Base-by-base conservation (phyloP, 1,140 invertebrate genomes). In the Hermatobates lingyangjiaoensis region DNA sequence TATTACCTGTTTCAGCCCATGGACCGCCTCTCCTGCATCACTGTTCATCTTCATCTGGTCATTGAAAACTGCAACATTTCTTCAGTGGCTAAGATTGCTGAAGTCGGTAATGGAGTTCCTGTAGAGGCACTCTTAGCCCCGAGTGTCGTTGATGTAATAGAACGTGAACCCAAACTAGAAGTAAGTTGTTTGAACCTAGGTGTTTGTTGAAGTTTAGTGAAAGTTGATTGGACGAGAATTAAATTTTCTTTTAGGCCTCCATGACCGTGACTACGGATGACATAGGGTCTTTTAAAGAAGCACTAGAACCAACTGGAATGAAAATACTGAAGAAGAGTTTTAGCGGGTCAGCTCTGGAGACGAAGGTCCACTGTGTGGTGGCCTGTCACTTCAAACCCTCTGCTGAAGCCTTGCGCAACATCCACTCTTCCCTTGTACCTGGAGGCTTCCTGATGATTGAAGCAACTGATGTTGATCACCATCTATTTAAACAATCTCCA, bases 21-120 rank as follows among this genome's bases (percentile, higher is more conserved):
- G 15, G 1, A 20, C 21, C 0, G 72, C 78, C 50, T 80, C 80
- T 2, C 61, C n/a, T n/a, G n/a, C n/a, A n/a, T 86, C 1, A 73
- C 72, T 2, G 71, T 76, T 21, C 62, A 74, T n/a, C 57, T 83
- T 5, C 81, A 93, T 59, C 64, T 84, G 21, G 77, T 81, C 0
- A 62, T 82, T 15, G 89, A 94, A 67, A 96, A 95, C 62, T 74
- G 70, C n/a, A 63, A 72, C 21, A 69, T 69, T n/a, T 72, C 76
- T 0, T 60, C 78, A 0, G 83, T 82, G 58, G 61, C 93, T 2
- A 88, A 85, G 60, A 69, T 81, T n/a, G 68, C 77, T 3, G 91
- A 96, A 70, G 67, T 83, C 18, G 72, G 72, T 25, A 70, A 71
- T n/a, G 74, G 75, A 21, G 69, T 75, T 47, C 66, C 74, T 15